These are phyloP conservation scores for Pristionchus fissidentatus DNA, from an alignment of 2,888 invertebrate genomes.

Conservation along the genomic window DNA sequence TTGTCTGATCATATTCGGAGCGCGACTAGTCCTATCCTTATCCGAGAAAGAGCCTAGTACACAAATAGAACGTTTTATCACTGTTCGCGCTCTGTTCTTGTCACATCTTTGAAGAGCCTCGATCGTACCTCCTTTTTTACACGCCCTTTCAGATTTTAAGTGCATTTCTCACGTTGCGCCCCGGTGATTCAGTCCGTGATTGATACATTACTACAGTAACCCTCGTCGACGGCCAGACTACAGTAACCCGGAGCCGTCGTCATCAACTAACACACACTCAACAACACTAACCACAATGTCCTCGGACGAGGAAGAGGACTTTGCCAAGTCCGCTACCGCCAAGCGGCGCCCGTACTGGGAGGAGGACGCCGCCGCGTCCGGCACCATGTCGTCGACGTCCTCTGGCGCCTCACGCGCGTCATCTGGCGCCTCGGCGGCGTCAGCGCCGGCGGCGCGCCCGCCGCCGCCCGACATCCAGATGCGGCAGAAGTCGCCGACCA, in stretches of 20 bases:
- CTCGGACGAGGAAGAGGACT: constrained; percentile 48
- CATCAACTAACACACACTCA: background rate
- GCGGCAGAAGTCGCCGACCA: constrained; percentile 32
- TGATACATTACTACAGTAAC: background rate
- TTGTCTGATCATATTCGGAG: too few relatives aligned
- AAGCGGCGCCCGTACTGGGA: constrained; percentile 25
- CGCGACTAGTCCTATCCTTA: too few relatives aligned
- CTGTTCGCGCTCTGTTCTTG: background rate
- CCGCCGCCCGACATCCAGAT: background rate
- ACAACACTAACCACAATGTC: background rate
- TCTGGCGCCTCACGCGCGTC: constrained; percentile 2
- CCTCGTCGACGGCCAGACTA: background rate
- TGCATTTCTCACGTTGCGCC: background rate
- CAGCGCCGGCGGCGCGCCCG: background rate
- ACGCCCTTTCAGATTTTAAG: too few relatives aligned
- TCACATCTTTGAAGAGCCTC: background rate
- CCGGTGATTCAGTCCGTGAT: background rate
- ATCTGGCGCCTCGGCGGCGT: background rate
- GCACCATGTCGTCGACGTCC: constrained; percentile 35
- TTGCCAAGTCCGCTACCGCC: background rate
- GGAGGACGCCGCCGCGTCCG: background rate
- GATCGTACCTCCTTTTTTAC: background rate
- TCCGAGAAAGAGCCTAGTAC: too few relatives aligned
- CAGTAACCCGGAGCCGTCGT: background rate
- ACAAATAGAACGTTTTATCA: too few relatives aligned